Percentiles rank a stretch among this genome's conserved stretches.
phyloP scores from a whole-genome alignment of 2,113 vertebrate genomes.

The Aldabrachelys gigantea region DNA sequence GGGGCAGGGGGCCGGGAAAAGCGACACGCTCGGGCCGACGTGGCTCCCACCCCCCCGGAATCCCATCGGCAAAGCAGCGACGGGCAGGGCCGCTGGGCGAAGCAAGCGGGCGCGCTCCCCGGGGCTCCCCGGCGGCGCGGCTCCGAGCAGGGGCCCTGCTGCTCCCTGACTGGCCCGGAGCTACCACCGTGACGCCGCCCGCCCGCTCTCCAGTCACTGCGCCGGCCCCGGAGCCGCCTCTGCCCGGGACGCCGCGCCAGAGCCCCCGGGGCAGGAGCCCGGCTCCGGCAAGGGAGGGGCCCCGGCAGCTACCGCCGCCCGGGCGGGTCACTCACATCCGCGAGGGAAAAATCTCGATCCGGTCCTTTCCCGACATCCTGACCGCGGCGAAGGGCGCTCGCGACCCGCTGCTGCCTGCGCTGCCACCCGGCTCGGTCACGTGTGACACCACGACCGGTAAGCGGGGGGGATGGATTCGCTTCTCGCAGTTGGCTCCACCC shows the following conservation, averaged over 20 bases:
- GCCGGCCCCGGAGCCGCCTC: background rate
- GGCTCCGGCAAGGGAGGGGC: background rate
- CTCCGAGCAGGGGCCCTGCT: no score
- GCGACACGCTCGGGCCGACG: background rate
- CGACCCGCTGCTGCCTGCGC: background rate
- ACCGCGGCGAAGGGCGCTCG: background rate
- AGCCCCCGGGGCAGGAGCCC: background rate
- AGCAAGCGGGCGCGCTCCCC: no score
- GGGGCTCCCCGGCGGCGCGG: no score
- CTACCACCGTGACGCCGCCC: background rate
- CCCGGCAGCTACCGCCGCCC: background rate
- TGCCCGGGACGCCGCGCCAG: background rate
- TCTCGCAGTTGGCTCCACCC: background rate
- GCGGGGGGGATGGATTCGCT: background rate
- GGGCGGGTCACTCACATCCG: slow-evolving; percentile 89
- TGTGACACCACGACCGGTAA: background rate
- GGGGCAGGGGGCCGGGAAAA: background rate
- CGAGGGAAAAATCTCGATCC: slow-evolving; percentile 97
- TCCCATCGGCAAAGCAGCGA: no score
- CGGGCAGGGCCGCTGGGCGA: no score
- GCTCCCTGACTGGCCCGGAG: no score
- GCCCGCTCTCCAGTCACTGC: background rate
- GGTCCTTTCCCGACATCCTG: slow-evolving; percentile 94
- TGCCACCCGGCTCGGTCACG: background rate
- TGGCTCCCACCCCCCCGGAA: background rate